Evolutionary conservation across 2,113 vertebrate genomes (phyloP).

Genomic region (Oenanthe melanoleuca): DNA sequence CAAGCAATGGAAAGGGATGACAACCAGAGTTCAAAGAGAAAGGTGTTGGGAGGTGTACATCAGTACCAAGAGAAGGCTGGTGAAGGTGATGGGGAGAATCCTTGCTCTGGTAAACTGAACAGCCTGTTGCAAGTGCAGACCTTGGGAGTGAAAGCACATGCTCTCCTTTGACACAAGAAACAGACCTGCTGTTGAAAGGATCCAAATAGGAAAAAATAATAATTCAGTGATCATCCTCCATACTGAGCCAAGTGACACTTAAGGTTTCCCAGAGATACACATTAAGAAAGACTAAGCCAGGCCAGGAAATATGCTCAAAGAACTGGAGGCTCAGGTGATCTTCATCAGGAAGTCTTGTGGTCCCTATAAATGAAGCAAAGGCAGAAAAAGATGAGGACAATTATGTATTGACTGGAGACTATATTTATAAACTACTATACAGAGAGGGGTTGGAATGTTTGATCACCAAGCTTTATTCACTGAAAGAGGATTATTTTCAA

Average conservation of each 20-base stretch:
- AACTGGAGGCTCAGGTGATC: not conserved
- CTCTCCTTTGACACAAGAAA: not conserved
- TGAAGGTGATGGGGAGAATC: not conserved
- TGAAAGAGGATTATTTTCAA: not conserved
- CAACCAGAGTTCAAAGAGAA: not conserved
- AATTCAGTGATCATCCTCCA: not conserved
- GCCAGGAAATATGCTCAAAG: not conserved
- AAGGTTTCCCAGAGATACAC: not conserved
- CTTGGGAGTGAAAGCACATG: not conserved
- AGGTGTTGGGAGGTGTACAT: not conserved
- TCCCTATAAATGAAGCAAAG: conserved; percentile 34
- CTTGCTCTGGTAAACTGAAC: not conserved
- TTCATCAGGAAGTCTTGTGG: not conserved
- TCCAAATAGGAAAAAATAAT: not conserved
- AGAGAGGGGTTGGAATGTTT: not conserved
- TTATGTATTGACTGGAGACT: not conserved
- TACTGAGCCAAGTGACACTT: not conserved
- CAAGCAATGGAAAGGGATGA: not conserved
- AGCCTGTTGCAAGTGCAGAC: not conserved
- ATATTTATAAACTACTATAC: not conserved
- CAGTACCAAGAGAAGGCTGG: not conserved
- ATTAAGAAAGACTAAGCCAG: conserved; percentile 14
- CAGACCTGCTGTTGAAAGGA: not conserved
- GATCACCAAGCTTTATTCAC: not conserved
- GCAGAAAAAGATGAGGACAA: conserved; percentile 10